A percentile compares a stretch with the other conserved stretches of the same genome.
phyloP scores from a whole-genome alignment of 2,888 invertebrate species.

The Meliscaeva auricollis region DNA sequence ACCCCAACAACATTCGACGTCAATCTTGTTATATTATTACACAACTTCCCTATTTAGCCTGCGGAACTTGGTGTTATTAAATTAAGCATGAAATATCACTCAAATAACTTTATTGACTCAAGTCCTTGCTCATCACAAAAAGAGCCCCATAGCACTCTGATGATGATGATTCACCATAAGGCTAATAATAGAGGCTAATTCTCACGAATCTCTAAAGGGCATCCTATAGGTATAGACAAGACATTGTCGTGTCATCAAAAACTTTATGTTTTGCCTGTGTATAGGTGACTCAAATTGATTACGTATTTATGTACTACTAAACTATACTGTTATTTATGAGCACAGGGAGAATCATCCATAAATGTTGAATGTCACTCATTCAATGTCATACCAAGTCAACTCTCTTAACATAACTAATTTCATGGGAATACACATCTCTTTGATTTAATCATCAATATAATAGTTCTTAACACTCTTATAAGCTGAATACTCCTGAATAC shows the following conservation, averaged over 20 bases:
- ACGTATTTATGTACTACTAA: not conserved
- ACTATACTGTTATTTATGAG: not conserved
- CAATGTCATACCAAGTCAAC: not conserved
- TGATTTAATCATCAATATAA: not conserved
- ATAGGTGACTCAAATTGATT: not conserved
- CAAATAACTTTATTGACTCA: not conserved
- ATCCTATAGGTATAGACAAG: not conserved
- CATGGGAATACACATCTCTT: constrained; percentile 1
- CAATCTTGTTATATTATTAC: no score
- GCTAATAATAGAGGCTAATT: not conserved
- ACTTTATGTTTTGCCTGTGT: not conserved
- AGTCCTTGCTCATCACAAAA: not conserved
- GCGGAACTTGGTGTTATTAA: not conserved
- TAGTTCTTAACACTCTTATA: not conserved
- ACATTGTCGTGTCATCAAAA: not conserved
- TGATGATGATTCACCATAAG: not conserved
- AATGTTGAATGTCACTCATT: not conserved
- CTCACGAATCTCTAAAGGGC: not conserved
- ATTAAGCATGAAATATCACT: not conserved
- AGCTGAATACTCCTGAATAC: not conserved
- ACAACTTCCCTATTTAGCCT: no score
- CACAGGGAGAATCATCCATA: not conserved
- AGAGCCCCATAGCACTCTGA: not conserved
- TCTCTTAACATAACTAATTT: constrained; percentile 1
- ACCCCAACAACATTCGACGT: no score